Conservation (phyloP, 2,797 vertebrate genomes). For the Enteromius mattozi region DNA sequence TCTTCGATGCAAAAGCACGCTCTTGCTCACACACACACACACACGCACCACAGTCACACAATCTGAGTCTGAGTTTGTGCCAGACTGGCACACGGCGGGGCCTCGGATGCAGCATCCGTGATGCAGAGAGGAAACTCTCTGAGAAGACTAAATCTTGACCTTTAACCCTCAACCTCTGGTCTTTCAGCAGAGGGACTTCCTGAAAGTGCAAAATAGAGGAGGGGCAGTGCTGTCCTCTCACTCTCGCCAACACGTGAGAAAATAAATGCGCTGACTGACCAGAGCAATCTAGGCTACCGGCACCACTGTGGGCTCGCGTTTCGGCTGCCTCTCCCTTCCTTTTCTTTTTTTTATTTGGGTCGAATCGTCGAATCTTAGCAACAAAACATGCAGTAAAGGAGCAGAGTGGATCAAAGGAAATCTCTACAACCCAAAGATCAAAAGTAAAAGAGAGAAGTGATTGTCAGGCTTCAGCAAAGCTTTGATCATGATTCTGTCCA, state of each 20-base stretch:
- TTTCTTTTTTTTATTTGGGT: constrained; percentile 45
- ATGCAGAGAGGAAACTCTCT: constrained; percentile 49
- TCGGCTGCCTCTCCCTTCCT: constrained; percentile 42
- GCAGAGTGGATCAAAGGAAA: constrained; percentile 69
- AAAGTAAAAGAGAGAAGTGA: constrained; percentile 82
- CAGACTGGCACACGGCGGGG: constrained; percentile 42
- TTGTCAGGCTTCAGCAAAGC: constrained; percentile 97
- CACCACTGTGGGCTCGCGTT: constrained; percentile 39
- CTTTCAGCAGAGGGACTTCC: constrained; percentile 46
- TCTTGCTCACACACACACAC: background rate
- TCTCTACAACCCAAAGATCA: constrained; percentile 61
- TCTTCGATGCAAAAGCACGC: constrained; percentile 18
- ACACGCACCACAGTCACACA: constrained; percentile 24
- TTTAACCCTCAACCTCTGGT: constrained; percentile 47
- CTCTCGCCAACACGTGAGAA: constrained; percentile 46
- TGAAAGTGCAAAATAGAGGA: constrained; percentile 53
- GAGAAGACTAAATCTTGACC: constrained; percentile 57
- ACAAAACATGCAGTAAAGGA: constrained; percentile 65
- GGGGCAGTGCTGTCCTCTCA: constrained; percentile 55
- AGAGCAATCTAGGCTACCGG: constrained; percentile 52
- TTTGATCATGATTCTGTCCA: constrained; percentile 76
- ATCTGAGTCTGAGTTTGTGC: constrained; percentile 51
- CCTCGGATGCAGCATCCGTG: constrained; percentile 44
- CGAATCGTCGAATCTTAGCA: constrained; percentile 52
- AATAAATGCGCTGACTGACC: constrained; percentile 54